A percentile compares a stretch with the other conserved stretches of the same genome.
Conservation (phyloP, 2,113 vertebrate species). For the Sceloporus undulatus region DNA sequence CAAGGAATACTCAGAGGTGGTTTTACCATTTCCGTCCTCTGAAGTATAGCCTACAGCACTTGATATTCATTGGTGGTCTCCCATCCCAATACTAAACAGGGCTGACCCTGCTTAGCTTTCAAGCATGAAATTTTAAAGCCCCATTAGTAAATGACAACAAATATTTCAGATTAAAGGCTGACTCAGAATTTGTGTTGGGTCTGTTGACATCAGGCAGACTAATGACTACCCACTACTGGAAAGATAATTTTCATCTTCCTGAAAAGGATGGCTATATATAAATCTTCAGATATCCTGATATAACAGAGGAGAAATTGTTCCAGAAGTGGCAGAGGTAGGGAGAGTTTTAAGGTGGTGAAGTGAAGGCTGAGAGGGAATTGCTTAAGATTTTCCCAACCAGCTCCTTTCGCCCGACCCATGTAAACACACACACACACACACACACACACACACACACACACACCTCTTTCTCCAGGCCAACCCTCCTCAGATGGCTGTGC, state of each 20-base stretch:
- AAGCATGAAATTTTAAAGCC: background rate
- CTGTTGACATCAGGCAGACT: background rate
- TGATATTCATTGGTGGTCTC: too few species aligned
- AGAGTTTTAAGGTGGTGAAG: background rate
- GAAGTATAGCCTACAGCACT: too few species aligned
- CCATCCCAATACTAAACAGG: too few species aligned
- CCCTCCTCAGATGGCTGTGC: background rate
- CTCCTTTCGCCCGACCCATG: too few species aligned
- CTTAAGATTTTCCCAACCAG: background rate
- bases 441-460: too few species aligned
- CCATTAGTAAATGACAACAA: background rate
- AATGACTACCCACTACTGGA: background rate
- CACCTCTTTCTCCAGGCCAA: background rate
- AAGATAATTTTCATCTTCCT: background rate
- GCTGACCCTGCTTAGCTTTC: too few species aligned
- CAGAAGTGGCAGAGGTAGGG: background rate
- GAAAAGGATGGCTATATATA: background rate
- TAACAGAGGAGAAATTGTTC: background rate
- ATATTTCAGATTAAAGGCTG: background rate
- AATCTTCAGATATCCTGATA: background rate
- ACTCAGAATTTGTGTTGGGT: background rate
- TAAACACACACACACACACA: background rate
- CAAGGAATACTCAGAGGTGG: too few species aligned
- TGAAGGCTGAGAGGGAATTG: background rate
- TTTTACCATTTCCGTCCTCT: too few species aligned